Percentiles rank a stretch among this genome's conserved stretches.
These are phyloP conservation scores for Diarsia dahlii DNA, from an alignment of 2,888 invertebrate species.

Conservation along the genomic window DNA sequence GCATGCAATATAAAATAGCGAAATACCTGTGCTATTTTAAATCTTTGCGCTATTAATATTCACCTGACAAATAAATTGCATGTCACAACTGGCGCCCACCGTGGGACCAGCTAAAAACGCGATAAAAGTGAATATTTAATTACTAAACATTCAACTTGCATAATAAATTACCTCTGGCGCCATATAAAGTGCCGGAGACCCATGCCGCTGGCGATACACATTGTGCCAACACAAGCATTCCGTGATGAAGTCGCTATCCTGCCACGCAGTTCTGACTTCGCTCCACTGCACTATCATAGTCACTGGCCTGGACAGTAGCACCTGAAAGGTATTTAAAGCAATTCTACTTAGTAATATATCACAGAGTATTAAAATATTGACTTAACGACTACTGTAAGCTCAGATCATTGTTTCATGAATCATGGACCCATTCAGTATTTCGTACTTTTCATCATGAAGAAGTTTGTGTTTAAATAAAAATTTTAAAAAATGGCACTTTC, in stretches of 20 bases:
- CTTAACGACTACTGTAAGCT: background rate
- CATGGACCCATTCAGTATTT: conserved; percentile 51
- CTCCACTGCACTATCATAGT: conserved; percentile 93
- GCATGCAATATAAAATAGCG: background rate
- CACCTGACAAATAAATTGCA: background rate
- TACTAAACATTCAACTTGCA: background rate
- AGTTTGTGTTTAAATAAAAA: background rate
- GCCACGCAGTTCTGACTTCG: conserved; percentile 94
- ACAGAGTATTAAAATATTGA: background rate
- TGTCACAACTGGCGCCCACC: conserved; percentile 41
- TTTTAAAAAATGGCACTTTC: background rate
- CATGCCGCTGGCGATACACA: conserved; percentile 94
- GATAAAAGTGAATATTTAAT: background rate
- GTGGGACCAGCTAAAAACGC: conserved; percentile 22
- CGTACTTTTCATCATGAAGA: conserved; percentile 43
- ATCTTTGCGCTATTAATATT: background rate
- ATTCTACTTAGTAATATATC: background rate
- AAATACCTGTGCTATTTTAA: background rate
- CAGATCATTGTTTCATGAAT: conserved; percentile 59
- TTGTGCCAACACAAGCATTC: conserved; percentile 96
- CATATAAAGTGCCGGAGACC: conserved; percentile 93
- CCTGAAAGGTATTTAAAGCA: conserved; percentile 83
- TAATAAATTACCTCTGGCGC: conserved; percentile 92
- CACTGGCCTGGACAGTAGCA: conserved; percentile 92
- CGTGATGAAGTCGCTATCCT: conserved; percentile 95